These are phyloP conservation scores for Mionectes macconnelli DNA, from an alignment of 2,113 vertebrate species.

Conservation along the genomic window DNA sequence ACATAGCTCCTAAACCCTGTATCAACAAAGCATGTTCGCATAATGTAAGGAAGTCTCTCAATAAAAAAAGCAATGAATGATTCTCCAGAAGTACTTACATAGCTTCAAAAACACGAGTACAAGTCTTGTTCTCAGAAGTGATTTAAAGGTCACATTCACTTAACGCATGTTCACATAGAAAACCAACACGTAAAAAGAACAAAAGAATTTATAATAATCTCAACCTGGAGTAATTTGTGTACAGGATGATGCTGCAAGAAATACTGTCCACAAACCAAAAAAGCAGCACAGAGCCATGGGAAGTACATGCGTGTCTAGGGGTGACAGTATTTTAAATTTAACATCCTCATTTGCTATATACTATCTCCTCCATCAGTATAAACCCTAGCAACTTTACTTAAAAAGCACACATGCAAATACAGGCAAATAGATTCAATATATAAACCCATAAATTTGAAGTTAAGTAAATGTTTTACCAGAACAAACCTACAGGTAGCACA, in stretches of 20 bases:
- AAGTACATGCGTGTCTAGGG: fast-evolving
- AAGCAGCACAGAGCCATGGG: neutral
- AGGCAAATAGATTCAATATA: neutral
- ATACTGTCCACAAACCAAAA: neutral
- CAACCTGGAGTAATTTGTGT: neutral
- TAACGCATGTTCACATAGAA: neutral
- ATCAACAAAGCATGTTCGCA: neutral
- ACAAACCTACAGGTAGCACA: neutral
- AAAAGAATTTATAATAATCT: neutral
- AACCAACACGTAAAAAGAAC: neutral
- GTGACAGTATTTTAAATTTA: neutral
- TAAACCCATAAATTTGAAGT: neutral
- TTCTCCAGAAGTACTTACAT: neutral
- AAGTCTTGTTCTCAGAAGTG: neutral
- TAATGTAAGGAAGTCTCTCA: neutral
- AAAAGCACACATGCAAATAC: neutral
- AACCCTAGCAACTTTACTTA: neutral
- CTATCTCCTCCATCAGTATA: neutral
- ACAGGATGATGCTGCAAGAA: neutral
- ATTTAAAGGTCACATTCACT: neutral
- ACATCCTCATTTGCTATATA: neutral
- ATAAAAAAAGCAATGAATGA: neutral
- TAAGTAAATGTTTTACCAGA: neutral
- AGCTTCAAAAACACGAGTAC: neutral
- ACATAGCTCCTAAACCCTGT: neutral